Conservation (phyloP, 2,113 vertebrate species). For the Nanorana parkeri region DNA sequence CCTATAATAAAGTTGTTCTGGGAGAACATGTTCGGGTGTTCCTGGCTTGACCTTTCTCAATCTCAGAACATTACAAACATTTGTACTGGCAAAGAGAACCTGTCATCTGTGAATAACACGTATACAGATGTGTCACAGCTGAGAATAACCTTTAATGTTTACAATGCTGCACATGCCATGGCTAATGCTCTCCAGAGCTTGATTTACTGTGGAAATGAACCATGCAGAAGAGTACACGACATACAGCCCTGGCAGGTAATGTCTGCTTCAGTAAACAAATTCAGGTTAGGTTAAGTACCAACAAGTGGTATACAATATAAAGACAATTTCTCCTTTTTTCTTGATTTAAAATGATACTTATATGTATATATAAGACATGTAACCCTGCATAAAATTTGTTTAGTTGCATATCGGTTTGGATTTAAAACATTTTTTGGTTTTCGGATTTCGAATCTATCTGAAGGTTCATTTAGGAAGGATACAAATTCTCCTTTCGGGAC, state of each 20-base stretch:
- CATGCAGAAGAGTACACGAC: background rate
- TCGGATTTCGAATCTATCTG: too few species aligned
- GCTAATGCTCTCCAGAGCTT: slow-evolving; percentile 29
- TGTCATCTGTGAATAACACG: slow-evolving; percentile 16
- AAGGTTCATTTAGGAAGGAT: too few species aligned
- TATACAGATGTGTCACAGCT: slow-evolving; percentile 49
- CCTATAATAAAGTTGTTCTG: slow-evolving; percentile 24
- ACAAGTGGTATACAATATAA: too few species aligned
- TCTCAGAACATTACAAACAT: background rate
- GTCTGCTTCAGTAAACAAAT: background rate
- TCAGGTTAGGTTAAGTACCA: too few species aligned
- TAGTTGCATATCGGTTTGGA: too few species aligned
- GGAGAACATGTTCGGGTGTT: slow-evolving; percentile 37
- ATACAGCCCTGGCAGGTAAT: slow-evolving; percentile 47
- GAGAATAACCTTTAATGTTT: slow-evolving; percentile 49
- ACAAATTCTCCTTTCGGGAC: too few species aligned
- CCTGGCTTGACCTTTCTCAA: background rate
- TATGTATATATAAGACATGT: too few species aligned
- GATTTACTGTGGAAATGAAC: slow-evolving; percentile 5
- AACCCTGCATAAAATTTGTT: too few species aligned
- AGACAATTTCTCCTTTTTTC: too few species aligned
- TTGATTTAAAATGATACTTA: too few species aligned
- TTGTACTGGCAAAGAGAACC: slow-evolving; percentile 44
- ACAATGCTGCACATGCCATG: slow-evolving; percentile 47
- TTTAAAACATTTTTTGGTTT: too few species aligned